Conservation (phyloP, 2,113 vertebrate genomes). For the Notothenia rossii region DNA sequence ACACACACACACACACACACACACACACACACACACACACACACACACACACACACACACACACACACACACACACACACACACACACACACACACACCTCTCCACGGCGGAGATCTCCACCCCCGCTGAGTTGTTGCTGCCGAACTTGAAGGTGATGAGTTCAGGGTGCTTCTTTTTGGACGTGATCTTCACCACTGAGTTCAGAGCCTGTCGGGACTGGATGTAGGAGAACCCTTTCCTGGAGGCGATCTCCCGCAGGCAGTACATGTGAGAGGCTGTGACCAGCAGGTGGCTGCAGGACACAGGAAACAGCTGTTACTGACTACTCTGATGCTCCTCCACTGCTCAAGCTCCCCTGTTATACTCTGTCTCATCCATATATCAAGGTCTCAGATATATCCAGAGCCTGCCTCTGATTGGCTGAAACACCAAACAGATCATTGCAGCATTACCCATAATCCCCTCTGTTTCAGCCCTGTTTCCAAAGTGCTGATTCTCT, state of each 20-base stretch:
- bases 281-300: slow-evolving; percentile 91
- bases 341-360: too few relatives aligned
- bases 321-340: too few relatives aligned
- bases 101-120: slow-evolving; percentile 95
- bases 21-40: too few relatives aligned
- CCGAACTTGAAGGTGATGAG: slow-evolving; percentile 99
- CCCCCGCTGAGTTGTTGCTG: slow-evolving; percentile 92
- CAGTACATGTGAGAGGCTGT: slow-evolving; percentile 99
- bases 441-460: too few relatives aligned
- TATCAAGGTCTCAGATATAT: too few relatives aligned
- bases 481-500: too few relatives aligned
- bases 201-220: slow-evolving; percentile 96
- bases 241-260: slow-evolving; percentile 93
- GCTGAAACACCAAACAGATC: too few relatives aligned
- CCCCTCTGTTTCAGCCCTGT: too few relatives aligned
- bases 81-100: slow-evolving; percentile 80
- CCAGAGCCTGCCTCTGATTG: too few relatives aligned
- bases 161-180: slow-evolving; percentile 98
- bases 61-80: neutral
- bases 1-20: too few relatives aligned
- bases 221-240: slow-evolving; percentile 96
- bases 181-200: slow-evolving; percentile 98
- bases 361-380: too few relatives aligned
- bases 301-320: neutral
- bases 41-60: too few relatives aligned